These are phyloP conservation scores for Holothuria leucospilota DNA, from an alignment of 53 echinoderm and acorn worm species.

Conservation along the genomic window DNA sequence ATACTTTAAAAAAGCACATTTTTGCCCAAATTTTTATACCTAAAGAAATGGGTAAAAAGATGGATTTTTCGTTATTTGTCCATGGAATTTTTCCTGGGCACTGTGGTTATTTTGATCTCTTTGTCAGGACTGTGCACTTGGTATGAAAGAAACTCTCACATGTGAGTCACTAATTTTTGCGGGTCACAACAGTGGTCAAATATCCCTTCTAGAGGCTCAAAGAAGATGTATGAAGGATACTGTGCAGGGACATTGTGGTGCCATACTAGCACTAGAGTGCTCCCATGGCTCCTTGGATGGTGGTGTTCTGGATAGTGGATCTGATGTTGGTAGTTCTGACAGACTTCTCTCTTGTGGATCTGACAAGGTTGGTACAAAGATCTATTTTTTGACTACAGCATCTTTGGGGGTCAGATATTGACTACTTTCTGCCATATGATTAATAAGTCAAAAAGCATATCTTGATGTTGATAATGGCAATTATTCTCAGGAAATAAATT, in stretches of 20 bases:
- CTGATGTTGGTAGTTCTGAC: conserved; percentile 64
- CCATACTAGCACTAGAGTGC: conserved; percentile 70
- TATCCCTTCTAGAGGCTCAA: conserved; percentile 75
- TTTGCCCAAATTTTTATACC: too few relatives aligned
- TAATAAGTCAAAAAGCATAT: too few relatives aligned
- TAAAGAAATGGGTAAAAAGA: too few relatives aligned
- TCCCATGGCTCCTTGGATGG: conserved; percentile 73
- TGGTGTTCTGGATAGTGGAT: not conserved
- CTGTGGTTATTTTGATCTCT: too few relatives aligned
- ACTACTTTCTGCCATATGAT: too few relatives aligned
- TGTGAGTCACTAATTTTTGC: conserved; percentile 88
- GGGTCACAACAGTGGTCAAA: conserved; percentile 90
- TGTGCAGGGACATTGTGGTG: conserved; percentile 84
- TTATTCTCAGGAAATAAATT: too few relatives aligned
- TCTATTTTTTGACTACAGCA: not conserved
- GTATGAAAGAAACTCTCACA: conserved; percentile 57
- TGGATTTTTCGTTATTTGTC: too few relatives aligned
- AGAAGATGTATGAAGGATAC: conserved; percentile 76
- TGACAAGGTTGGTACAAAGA: conserved; percentile 69
- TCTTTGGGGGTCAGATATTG: too few relatives aligned
- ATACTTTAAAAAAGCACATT: too few relatives aligned
- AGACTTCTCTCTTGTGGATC: conserved; percentile 83
- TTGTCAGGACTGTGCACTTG: conserved; percentile 83
- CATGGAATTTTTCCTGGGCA: too few relatives aligned
- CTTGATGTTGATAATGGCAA: too few relatives aligned